Evolutionary conservation across 1,140 invertebrate species (phyloP).

Genomic region (Lepeophtheirus salmonis): DNA sequence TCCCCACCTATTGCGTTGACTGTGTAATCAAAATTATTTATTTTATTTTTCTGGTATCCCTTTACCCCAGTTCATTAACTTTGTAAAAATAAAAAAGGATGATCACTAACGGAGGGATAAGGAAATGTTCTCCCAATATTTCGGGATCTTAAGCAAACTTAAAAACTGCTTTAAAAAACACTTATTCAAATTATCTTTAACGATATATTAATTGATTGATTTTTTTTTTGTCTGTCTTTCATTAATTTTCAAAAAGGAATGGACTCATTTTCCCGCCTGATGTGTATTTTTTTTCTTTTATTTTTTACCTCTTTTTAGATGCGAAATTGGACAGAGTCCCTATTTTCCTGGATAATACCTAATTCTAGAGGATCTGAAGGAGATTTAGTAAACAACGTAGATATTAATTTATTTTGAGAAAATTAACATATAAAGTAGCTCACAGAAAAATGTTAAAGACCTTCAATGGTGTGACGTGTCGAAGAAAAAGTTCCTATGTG

Average conservation of each 20-base stretch:
- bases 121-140: neutral
- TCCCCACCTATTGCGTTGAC: no score
- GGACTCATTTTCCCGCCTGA: no score
- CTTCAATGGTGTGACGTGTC: no score
- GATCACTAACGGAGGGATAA: no score
- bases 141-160: neutral
- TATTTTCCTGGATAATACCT: neutral
- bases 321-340: neutral
- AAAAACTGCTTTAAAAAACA: neutral
- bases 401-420: neutral
- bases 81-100: no score
- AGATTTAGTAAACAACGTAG: neutral
- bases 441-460: no score
- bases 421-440: slow-evolving; percentile 1
- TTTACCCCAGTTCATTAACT: no score
- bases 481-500: no score
- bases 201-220: neutral
- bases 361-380: neutral
- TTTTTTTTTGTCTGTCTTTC: neutral
- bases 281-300: neutral
- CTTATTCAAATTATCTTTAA: neutral
- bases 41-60: no score
- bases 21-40: no score
- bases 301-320: neutral
- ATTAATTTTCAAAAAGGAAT: neutral